These are phyloP conservation scores for Oryzias sinensis DNA, from an alignment of 2,797 vertebrate species.

Conservation along the genomic window DNA sequence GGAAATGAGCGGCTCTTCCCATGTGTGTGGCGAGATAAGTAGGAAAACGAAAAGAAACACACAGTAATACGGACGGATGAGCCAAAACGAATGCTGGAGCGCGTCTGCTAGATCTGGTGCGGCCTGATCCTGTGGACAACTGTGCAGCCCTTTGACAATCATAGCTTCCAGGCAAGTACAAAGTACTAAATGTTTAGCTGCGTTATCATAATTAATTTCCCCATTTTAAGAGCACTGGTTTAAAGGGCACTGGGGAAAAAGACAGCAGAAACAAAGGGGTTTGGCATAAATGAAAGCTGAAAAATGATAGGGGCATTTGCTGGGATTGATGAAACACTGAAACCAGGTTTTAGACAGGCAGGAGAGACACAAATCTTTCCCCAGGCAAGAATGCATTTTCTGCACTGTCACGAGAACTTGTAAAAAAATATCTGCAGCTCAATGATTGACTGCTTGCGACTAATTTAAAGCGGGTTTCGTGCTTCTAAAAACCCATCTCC, in stretches of 20 bases:
- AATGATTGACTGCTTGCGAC: conserved; percentile 52
- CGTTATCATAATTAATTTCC: conserved; percentile 71
- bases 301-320: conserved; percentile 72
- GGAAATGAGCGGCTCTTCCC: conserved; percentile 25
- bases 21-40: conserved; percentile 18
- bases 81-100: conserved; percentile 49
- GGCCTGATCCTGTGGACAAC: no score
- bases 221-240: conserved; percentile 60
- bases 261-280: conserved; percentile 62
- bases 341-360: conserved; percentile 69
- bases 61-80: conserved; percentile 50
- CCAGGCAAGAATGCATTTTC: conserved; percentile 72
- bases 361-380: conserved; percentile 63
- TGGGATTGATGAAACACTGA: conserved; percentile 71
- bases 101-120: conserved; percentile 56
- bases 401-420: conserved; percentile 64
- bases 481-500: conserved; percentile 26
- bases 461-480: conserved; percentile 22
- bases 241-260: conserved; percentile 66
- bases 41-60: conserved; percentile 30
- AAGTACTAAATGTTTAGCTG: conserved; percentile 76
- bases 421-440: conserved; percentile 65
- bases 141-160: conserved; percentile 74
- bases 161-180: conserved; percentile 75
- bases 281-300: conserved; percentile 69